Percentiles rank a stretch among this genome's conserved stretches.
phyloP scores from a whole-genome alignment of 1,140 invertebrate species.

The Macrosteles quadrilineatus region DNA sequence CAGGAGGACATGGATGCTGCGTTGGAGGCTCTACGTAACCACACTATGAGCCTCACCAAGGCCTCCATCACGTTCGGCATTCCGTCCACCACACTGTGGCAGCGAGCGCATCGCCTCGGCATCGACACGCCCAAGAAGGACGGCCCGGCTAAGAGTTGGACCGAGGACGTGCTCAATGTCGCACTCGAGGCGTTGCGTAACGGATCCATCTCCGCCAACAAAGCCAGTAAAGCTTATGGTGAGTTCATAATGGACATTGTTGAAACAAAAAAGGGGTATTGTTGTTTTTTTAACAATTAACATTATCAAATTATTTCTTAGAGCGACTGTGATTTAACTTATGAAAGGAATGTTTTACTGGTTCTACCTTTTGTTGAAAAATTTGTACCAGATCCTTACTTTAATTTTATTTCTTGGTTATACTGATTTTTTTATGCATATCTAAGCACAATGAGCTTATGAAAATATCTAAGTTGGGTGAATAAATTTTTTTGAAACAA shows the following conservation, averaged over 20 bases:
- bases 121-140: conserved; percentile 91
- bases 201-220: conserved; percentile 84
- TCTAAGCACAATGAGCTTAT: too few species aligned
- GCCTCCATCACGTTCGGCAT: conserved; percentile 80
- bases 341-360: too few species aligned
- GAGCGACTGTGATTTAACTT: too few species aligned
- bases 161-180: conserved; percentile 76
- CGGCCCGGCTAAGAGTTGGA: conserved; percentile 83
- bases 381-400: too few species aligned
- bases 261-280: neutral
- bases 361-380: too few species aligned
- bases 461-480: too few species aligned
- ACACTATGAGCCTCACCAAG: conserved; percentile 86
- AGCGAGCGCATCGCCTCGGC: conserved; percentile 54
- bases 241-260: conserved; percentile 38
- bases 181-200: conserved; percentile 78
- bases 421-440: too few species aligned
- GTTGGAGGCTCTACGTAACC: conserved; percentile 77
- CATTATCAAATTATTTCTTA: too few species aligned
- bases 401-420: too few species aligned
- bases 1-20: conserved; percentile 87
- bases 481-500: too few species aligned
- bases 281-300: too few species aligned
- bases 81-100: conserved; percentile 87
- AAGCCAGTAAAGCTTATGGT: conserved; percentile 89